Base-by-base conservation (phyloP, 2,888 invertebrate genomes). In the Phyto melanocephala region DNA sequence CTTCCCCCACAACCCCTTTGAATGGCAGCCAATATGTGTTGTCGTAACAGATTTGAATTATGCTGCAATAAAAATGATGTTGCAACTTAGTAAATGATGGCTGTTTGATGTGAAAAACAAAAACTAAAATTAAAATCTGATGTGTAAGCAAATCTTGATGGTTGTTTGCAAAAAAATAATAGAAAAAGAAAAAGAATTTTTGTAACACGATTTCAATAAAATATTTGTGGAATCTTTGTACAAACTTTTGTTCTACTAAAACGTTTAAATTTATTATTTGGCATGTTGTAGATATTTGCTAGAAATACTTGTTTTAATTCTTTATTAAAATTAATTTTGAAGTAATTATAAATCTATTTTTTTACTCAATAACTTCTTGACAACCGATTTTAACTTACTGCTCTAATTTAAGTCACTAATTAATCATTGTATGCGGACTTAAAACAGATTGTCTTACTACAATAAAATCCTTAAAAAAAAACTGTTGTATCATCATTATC, bases 31-130 rank as follows among this genome's bases (percentile, higher is more conserved):
- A 50, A 60, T 68, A 8, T 70, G n/a, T 63, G 40, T 52, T 13
- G 67, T 67, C 52, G 67, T 74, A 74, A 80, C 72, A 37, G 62
- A 63, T 81, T 81, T 72, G 72, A 81, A 72, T 68, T 81, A 77
- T 81, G 77, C 40, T 81, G 77, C 62, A 71, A 77, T 72, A 71
- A 72, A 72, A 45, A 62, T 77, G 67, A 77, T 77, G 72, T 77
- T 81, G 81, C 81, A 81, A 81, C 77, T 68, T 68, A 63, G 77
- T 72, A 77, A 76, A 77, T 81, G 72, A 81, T 72, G 72, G 56
- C 24, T 60, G 71, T 58, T 56, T 40, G 24, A 47, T 5, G 10
- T 2, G 35, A 63, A 22, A 28, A 6, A 24, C 37, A 15, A 7
- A n/a, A 6, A 63, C 28, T n/a, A n/a, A 65, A 47, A 47, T 75